phyloP scores from a whole-genome alignment of 2,797 vertebrate genomes.

The Hafferia zeledoni region DNA sequence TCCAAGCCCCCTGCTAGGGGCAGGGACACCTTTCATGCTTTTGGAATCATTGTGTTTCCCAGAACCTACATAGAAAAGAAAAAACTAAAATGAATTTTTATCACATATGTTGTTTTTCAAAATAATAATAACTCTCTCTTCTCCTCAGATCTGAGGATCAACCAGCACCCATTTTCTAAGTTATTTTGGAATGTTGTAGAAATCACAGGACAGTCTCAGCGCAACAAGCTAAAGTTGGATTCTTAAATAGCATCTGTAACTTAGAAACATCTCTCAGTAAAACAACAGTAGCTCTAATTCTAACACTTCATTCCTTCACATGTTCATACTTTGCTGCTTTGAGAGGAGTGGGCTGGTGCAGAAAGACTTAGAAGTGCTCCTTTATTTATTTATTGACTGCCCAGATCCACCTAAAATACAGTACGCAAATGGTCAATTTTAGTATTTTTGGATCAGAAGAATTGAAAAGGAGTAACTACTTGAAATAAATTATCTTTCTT shows the following conservation, averaged over 20 bases:
- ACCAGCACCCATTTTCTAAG: neutral
- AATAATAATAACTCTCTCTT: neutral
- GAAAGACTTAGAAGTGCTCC: neutral
- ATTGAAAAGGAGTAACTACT: neutral
- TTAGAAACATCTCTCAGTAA: neutral
- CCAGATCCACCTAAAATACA: neutral
- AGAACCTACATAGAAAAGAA: neutral
- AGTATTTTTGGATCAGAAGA: neutral
- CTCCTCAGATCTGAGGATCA: neutral
- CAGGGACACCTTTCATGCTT: neutral
- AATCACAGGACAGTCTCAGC: neutral
- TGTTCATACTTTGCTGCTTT: neutral
- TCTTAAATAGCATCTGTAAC: neutral
- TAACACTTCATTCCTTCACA: neutral
- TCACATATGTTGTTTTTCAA: neutral
- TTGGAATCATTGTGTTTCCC: neutral
- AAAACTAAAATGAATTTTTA: neutral
- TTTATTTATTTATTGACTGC: neutral
- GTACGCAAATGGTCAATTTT: neutral
- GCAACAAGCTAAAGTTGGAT: neutral
- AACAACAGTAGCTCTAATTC: neutral
- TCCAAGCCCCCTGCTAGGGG: neutral
- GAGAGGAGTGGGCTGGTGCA: neutral
- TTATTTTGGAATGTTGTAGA: neutral
- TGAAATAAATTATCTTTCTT: neutral